These are phyloP conservation scores for Lamprotornis superbus DNA, from an alignment of 2,113 vertebrate species.

Conservation along the genomic window DNA sequence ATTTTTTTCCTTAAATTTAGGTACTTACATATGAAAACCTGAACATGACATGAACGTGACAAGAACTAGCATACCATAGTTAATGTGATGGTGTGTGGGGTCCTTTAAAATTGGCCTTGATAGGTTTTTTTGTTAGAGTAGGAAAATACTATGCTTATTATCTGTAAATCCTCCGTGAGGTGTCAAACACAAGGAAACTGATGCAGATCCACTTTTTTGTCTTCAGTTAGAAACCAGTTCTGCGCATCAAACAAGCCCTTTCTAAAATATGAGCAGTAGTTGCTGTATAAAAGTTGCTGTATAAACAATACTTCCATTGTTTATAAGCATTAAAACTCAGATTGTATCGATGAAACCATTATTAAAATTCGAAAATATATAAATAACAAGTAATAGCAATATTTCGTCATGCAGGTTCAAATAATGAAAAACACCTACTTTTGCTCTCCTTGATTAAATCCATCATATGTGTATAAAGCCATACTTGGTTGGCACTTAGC, in stretches of 20 bases:
- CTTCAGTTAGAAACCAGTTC: not conserved
- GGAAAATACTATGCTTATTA: not conserved
- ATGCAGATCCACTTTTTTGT: not conserved
- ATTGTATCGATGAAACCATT: not conserved
- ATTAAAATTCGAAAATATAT: not conserved
- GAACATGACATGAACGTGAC: not conserved
- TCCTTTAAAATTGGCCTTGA: not conserved
- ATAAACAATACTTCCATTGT: not conserved
- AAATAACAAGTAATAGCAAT: not conserved
- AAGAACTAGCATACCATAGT: not conserved
- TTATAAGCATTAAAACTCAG: not conserved
- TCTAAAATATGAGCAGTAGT: not conserved
- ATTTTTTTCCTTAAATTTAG: not conserved
- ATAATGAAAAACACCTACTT: not conserved
- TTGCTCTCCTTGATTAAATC: constrained; percentile 5
- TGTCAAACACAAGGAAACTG: not conserved
- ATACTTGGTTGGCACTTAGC: not conserved
- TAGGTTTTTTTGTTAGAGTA: not conserved
- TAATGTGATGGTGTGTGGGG: not conserved
- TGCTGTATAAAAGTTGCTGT: not conserved
- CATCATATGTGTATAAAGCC: not conserved
- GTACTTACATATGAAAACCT: not conserved
- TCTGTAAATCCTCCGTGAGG: not conserved
- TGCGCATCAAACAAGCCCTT: not conserved
- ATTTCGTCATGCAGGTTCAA: not conserved